Conservation (phyloP, 23 tunicate genomes). For the Trididemnum nubilum region DNA sequence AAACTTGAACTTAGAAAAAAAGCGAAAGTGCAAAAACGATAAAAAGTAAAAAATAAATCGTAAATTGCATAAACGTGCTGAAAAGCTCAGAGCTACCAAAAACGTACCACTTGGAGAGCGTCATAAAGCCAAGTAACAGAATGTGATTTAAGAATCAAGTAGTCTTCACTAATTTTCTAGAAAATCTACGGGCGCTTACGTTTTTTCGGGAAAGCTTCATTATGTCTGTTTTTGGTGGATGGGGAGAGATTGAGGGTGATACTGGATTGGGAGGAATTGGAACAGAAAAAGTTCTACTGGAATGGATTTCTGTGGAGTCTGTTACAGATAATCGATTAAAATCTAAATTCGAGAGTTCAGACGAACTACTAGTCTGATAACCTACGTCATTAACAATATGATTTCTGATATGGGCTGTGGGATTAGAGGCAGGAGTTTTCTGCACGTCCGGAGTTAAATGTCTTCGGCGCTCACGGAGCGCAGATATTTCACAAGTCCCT, state of each 20-base stretch:
- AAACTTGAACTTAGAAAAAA: too few relatives aligned
- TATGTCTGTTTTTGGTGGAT: neutral
- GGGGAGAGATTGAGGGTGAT: constrained; percentile 13
- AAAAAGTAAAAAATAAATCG: too few relatives aligned
- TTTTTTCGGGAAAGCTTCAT: neutral
- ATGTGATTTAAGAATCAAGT: too few relatives aligned
- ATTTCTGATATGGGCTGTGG: neutral
- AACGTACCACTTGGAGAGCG: too few relatives aligned
- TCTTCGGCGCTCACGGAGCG: constrained; percentile 33
- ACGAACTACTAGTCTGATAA: constrained; percentile 38
- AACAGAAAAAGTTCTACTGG: neutral
- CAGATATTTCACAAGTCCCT: constrained; percentile 43
- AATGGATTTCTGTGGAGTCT: neutral
- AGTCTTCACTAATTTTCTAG: constrained; percentile 14
- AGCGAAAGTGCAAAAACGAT: too few relatives aligned
- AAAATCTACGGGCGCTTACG: constrained; percentile 20
- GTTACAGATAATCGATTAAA: neutral
- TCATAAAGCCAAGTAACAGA: too few relatives aligned
- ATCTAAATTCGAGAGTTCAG: neutral
- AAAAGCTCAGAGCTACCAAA: too few relatives aligned
- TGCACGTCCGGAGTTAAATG: neutral
- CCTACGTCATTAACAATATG: constrained; percentile 8
- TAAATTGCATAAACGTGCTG: too few relatives aligned
- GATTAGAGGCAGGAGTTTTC: neutral
- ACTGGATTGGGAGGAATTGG: neutral